Evolutionary conservation across 2,797 vertebrate genomes (phyloP).

Genomic region (Circus cinereus): DNA sequence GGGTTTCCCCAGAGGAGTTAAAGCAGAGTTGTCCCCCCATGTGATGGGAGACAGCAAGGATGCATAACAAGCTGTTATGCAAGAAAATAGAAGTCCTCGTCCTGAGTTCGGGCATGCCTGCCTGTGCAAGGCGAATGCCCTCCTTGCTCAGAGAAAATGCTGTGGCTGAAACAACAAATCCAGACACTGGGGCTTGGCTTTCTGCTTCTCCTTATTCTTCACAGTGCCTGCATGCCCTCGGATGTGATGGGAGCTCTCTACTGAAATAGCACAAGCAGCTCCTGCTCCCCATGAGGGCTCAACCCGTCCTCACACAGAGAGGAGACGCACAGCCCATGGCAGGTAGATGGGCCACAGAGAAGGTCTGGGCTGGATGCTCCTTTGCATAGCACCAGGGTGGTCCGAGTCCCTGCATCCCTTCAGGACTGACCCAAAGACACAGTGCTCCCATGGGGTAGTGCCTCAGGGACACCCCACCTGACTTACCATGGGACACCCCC

Average conservation of each 20-base stretch:
- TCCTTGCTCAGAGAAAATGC: background rate
- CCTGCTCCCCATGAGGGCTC: background rate
- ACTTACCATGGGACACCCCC: too few species aligned
- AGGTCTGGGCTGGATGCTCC: background rate
- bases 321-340: background rate
- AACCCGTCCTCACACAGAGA: background rate
- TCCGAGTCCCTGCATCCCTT: background rate
- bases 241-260: too few species aligned
- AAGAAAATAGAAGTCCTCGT: background rate
- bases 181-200: background rate
- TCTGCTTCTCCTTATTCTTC: background rate
- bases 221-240: background rate
- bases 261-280: background rate
- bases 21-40: background rate
- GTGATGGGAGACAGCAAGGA: background rate
- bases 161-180: background rate
- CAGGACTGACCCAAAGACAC: background rate
- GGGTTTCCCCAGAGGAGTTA: background rate
- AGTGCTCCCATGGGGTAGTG: background rate
- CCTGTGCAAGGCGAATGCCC: background rate
- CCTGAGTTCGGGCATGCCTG: background rate
- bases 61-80: background rate
- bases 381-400: background rate
- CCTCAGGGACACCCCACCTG: background rate
- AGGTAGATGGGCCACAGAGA: background rate